Base-by-base conservation (phyloP, 2,888 invertebrate genomes). In the Cephus rjabovi region DNA sequence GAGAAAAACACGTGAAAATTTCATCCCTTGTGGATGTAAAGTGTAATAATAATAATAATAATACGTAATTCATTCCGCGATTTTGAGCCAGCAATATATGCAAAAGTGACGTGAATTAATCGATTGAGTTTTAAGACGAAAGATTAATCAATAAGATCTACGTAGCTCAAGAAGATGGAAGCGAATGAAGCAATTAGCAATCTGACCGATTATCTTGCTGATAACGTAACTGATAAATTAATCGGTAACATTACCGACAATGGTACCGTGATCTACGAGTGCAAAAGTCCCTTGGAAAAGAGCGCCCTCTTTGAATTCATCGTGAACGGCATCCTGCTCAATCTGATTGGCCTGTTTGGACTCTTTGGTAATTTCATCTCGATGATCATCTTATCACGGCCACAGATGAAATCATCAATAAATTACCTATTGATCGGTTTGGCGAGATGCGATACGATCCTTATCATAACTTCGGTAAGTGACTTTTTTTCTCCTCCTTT, bases 331-430 rank as follows among this genome's bases (percentile, higher is more conserved):
- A 93, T 98, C 83, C 93, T 97, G 84, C 93, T 97, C 79, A 97
- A 97, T 91, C 92, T 95, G 75, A 95, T 98, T 86, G 97, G 96
- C 79, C 92, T 96, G 35, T 95, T 96, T 87, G 98, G 98, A 11
- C 94, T 98, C 81, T 93, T 97, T 73, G 98, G 98, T 83, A 98
- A 98, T 92, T 94, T 96, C 79, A 95, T 98, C 78, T 96, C 98
- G 70, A 97, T 97, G 94, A 95, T 98, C 81, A 98, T 98, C 86
- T 93, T 98, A 76, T 96, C 97, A 79, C 94, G 98, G 77, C 98
- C 98, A 34, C 96, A 98, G 92, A 98, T 99, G 98, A 95, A 97
- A 87, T 98, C 98, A 79, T 98, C 98, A 89, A 97, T 98, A 89
- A 98, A 98, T 92, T 97, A 98, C 92, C 94, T 98, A 89, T 94